Percentiles rank a stretch among this genome's conserved stretches.
These are phyloP conservation scores for Cynaeus angustus DNA, from an alignment of 2,888 invertebrate genomes.

Conservation along the genomic window DNA sequence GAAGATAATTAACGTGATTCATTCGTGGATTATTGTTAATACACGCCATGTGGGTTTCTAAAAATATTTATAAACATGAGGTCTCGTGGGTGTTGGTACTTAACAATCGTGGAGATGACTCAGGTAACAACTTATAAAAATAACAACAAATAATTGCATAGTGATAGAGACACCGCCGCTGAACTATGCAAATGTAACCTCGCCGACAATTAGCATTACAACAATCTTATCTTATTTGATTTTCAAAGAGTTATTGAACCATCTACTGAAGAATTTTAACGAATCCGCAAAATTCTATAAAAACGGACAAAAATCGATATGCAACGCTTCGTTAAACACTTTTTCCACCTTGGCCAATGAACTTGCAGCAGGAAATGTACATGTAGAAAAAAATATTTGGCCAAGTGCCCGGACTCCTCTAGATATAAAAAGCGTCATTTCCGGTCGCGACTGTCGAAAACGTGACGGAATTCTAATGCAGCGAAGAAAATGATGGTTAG, in stretches of 20 bases:
- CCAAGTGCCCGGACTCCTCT: constrained; percentile 42
- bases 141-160: constrained; percentile 18
- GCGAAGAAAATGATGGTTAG: constrained; percentile 24
- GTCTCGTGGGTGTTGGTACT: constrained; percentile 33
- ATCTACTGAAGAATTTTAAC: neutral
- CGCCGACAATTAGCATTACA: constrained; percentile 13
- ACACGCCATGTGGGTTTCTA: constrained; percentile 34
- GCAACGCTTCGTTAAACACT: constrained; percentile 30
- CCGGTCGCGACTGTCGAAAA: constrained; percentile 35
- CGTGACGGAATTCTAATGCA: constrained; percentile 36
- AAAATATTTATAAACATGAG: constrained; percentile 42
- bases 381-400: constrained; percentile 34
- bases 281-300: too few relatives aligned
- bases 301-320: neutral
- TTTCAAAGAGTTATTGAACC: constrained; percentile 8
- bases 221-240: constrained; percentile 5
- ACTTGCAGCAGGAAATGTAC: constrained; percentile 45
- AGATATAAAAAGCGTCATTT: constrained; percentile 38
- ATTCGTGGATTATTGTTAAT: constrained; percentile 25
- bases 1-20: constrained; percentile 40
- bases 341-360: constrained; percentile 46
- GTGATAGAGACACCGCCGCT: constrained; percentile 13
- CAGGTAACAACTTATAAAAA: constrained; percentile 33
- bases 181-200: constrained; percentile 14
- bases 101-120: constrained; percentile 33